phyloP scores from a whole-genome alignment of 2,888 invertebrate species.

The Drosophila melanocephala region DNA sequence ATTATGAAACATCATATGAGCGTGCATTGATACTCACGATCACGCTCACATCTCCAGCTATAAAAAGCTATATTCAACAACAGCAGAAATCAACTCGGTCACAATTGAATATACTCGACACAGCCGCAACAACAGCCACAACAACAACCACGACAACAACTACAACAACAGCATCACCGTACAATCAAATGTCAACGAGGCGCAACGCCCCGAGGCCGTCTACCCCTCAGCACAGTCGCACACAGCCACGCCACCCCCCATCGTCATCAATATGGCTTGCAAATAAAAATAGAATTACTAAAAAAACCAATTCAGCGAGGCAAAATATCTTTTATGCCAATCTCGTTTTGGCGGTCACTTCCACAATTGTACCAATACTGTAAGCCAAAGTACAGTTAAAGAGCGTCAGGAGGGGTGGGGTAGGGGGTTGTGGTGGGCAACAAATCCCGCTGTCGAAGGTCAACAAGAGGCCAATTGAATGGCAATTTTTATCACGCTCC shows the following conservation, averaged over 20 bases:
- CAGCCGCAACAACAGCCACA: slow-evolving; percentile 36
- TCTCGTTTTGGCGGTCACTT: slow-evolving; percentile 45
- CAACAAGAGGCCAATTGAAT: slow-evolving; percentile 49
- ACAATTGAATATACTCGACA: slow-evolving; percentile 45
- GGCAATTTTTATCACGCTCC: slow-evolving; percentile 30
- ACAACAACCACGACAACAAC: slow-evolving; percentile 15
- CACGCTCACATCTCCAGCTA: slow-evolving; percentile 29
- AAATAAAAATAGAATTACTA: slow-evolving; percentile 49
- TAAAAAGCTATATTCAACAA: not conserved
- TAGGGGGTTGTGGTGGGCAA: not conserved
- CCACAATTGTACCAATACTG: slow-evolving; percentile 6
- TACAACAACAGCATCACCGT: slow-evolving; percentile 18
- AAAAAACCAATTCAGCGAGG: slow-evolving; percentile 26
- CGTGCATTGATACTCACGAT: not conserved
- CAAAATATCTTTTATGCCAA: slow-evolving; percentile 37
- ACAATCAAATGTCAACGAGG: slow-evolving; percentile 55
- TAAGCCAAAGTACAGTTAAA: slow-evolving; percentile 21
- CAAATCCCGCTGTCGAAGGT: slow-evolving; percentile 52
- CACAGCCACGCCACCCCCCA: not conserved
- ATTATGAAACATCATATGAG: not conserved
- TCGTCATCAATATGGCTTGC: slow-evolving; percentile 21
- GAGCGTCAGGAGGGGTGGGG: slow-evolving; percentile 1
- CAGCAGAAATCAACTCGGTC: slow-evolving; percentile 25
- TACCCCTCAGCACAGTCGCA: slow-evolving; percentile 7
- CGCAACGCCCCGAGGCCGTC: slow-evolving; percentile 39